A percentile compares a stretch with the other conserved stretches of the same genome.
phyloP scores from a whole-genome alignment of 2,888 invertebrate genomes.

The Heliconius ismenius region DNA sequence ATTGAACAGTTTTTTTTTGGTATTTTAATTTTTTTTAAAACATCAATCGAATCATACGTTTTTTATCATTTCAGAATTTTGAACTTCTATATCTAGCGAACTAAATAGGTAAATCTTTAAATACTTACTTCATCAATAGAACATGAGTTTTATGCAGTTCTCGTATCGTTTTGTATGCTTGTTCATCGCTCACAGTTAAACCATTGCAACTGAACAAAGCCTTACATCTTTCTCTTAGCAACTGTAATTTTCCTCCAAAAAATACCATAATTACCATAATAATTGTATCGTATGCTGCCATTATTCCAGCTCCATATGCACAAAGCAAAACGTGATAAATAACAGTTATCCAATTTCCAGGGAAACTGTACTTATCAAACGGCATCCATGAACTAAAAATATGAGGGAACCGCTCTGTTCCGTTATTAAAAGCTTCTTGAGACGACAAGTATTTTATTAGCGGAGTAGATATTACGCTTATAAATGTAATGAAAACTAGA shows the following conservation, averaged over 20 bases:
- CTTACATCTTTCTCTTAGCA: constrained; percentile 64
- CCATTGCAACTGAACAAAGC: constrained; percentile 55
- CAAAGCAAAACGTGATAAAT: constrained; percentile 59
- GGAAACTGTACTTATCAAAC: constrained; percentile 63
- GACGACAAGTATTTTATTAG: constrained; percentile 60
- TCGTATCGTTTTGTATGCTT: constrained; percentile 50
- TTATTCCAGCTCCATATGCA: constrained; percentile 59
- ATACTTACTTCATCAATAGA: constrained; percentile 63
- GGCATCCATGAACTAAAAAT: constrained; percentile 74
- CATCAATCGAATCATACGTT: neutral
- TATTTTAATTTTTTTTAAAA: neutral
- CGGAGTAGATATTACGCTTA: constrained; percentile 57
- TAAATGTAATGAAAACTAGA: constrained; percentile 62
- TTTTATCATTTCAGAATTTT: neutral
- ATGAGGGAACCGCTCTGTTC: constrained; percentile 65
- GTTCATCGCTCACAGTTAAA: constrained; percentile 47
- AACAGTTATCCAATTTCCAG: constrained; percentile 66
- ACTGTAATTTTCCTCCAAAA: constrained; percentile 67
- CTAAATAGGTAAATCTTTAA: neutral
- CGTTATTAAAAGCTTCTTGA: constrained; percentile 59
- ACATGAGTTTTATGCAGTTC: constrained; percentile 61
- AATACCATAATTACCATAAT: constrained; percentile 66
- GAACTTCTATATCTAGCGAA: neutral
- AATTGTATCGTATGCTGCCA: constrained; percentile 64
- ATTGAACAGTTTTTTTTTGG: neutral